These are phyloP conservation scores for Gobius niger DNA, from an alignment of 2,113 vertebrate genomes.

Conservation along the genomic window DNA sequence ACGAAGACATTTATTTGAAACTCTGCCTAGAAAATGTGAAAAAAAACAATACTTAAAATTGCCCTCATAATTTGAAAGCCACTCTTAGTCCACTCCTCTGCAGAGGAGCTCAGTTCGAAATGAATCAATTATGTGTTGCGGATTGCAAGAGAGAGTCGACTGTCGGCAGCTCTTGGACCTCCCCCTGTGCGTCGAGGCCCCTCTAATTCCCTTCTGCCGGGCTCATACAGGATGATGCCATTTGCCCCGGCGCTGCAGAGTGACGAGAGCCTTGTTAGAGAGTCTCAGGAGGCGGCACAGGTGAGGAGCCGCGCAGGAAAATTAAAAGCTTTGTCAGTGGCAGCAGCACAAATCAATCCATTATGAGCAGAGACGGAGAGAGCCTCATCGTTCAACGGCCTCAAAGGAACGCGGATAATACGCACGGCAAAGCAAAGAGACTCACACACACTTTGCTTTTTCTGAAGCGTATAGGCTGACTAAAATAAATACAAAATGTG, in stretches of 20 bases:
- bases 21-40: background rate
- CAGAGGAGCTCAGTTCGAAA: background rate
- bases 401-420: background rate
- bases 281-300: slow-evolving; percentile 20
- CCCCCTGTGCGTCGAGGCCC: slow-evolving; percentile 16
- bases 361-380: slow-evolving; percentile 27
- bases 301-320: slow-evolving; percentile 22
- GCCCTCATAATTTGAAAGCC: background rate
- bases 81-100: background rate
- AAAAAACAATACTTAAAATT: background rate
- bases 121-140: slow-evolving; percentile 8
- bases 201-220: slow-evolving; percentile 41
- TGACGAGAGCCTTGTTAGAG: slow-evolving; percentile 23
- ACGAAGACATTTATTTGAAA: background rate
- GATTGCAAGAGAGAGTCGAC: slow-evolving; percentile 13
- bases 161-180: slow-evolving; percentile 22
- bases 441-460: background rate
- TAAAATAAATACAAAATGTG: too few species aligned
- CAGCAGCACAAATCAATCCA: slow-evolving; percentile 35
- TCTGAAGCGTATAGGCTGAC: too few species aligned
- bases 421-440: background rate
- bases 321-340: slow-evolving; percentile 34
- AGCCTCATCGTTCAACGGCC: background rate
- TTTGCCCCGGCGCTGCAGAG: slow-evolving; percentile 29
- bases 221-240: slow-evolving; percentile 36